Base-by-base conservation (phyloP, 92 coral and sea anemone species). In the Chrysogorgia sp. region DNA sequence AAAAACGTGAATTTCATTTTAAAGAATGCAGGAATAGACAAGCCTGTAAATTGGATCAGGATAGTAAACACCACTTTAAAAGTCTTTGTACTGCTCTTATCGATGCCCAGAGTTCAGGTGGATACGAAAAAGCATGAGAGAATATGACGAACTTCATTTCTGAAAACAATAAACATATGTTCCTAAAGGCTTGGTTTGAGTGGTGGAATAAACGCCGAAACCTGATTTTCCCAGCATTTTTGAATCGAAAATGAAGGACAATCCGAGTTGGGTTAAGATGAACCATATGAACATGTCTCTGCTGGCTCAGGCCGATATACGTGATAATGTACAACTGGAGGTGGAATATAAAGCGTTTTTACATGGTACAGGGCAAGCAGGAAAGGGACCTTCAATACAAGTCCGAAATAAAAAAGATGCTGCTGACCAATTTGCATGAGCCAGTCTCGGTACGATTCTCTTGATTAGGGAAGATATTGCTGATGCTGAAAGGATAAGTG, bases 1-100 rank as follows among this genome's bases (percentile, higher is more conserved):
- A 41, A 87, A 81, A 58, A 57, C 90, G 35, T 87, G 87, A 82
- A 63, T 87, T 82, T 65, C 84, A 77, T 71, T 87, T 87, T 57
- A 77, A 83, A 71, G 84, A 82, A 41, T 87, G 84, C 49, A 48
- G 82, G 35, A 85, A 85, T 35, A 57, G 79, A 33, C 89, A 85
- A 62, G 85, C 86, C 20, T 50, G 82, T 26, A 79, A 79, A 67
- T 64, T 85, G 30, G 64, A 34, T 28, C 71, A 71, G 14, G 81
- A 65, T 41, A 80, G 22, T 35, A 76, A 78, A 76, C 26, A 53
- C 24, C 58, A 47, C 21, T 78, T 78, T 26, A 82, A 82, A 77
- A 67, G 60, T 70, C 55, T 84, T 47, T 84, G 88, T 71, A 69
- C 67, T 59, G 59, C 63, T 15, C 63, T 77, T 49, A 80, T 76